Percentiles rank a stretch among this genome's conserved stretches.
Evolutionary conservation across 2,888 invertebrate genomes (phyloP).

Genomic region (Heliconius erato): DNA sequence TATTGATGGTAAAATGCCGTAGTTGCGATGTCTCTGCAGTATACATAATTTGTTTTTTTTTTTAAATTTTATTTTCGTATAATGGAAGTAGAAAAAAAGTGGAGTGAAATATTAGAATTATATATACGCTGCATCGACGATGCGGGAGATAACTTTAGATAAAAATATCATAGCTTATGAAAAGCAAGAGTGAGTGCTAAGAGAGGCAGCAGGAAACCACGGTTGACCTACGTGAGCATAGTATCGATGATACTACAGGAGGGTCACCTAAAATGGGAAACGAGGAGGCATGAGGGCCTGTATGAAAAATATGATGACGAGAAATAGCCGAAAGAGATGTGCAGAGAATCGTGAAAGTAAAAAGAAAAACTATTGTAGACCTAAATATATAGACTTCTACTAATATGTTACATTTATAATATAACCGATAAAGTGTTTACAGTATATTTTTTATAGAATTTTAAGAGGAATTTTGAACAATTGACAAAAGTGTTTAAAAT

Average conservation of each 20-base stretch:
- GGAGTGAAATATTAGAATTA: not conserved
- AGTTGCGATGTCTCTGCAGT: not conserved
- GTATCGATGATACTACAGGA: not conserved
- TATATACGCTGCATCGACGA: not conserved
- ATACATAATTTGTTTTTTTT: too few species aligned
- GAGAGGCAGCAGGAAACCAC: not conserved
- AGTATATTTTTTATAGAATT: not conserved
- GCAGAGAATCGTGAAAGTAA: not conserved
- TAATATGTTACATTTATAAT: not conserved
- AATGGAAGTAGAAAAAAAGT: not conserved
- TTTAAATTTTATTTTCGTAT: not conserved
- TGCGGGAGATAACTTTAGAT: too few species aligned
- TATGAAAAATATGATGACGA: not conserved
- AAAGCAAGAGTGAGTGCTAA: not conserved
- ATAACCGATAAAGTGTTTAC: not conserved
- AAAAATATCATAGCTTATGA: not conserved
- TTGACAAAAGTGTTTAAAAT: not conserved
- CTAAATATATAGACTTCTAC: not conserved
- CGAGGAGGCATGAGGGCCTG: not conserved
- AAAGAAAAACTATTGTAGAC: not conserved
- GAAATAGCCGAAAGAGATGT: too few species aligned
- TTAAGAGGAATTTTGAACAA: not conserved
- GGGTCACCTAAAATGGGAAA: not conserved
- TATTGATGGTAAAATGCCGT: not conserved
- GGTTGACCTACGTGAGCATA: not conserved